Base-by-base conservation (phyloP, 2,888 invertebrate genomes). In the Toxonevra muliebris region DNA sequence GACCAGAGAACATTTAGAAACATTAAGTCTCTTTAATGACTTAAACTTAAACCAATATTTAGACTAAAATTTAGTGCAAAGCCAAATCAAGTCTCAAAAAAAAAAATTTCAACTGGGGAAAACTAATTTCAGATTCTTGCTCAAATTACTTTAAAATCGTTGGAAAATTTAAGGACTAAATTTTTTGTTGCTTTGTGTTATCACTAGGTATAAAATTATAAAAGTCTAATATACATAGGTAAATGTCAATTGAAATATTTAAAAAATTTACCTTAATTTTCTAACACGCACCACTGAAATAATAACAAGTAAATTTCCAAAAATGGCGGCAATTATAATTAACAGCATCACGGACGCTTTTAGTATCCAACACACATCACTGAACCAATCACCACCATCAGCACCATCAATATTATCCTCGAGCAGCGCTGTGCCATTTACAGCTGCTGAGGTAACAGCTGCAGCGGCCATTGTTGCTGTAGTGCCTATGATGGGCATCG, bases 221-320 rank as follows among this genome's bases (percentile, higher is more conserved):
- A 30, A 30, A 30, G 30, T 30, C 3, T 30, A 30, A n/a, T n/a
- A n/a, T n/a, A n/a, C n/a, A n/a, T n/a, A 30, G 30, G 30, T 2
- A 30, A 7, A 30, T 7, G 30, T 30, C 2, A 7, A 4, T 15
- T 41, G n/a, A 59, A 5, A 7, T 20, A 5, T 52, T n/a, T n/a
- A n/a, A 43, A 30, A 45, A 15, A 78, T 78, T 80, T 76, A 86
- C 75, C 90, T 85, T 74, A 90, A 80, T 82, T 90, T 90, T 76
- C 90, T 88, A 82, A 89, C 89, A 83, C 95, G 85, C 91, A 95
- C 91, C 79, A 94, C 93, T 77, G 91, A 91, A 50, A 95, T 92
- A 75, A 97, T 96, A 73, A 97, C 96, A 61, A 97, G 87, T 59
- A 95, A 86, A 83, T 97, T 97, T 57, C 97, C 97, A 76, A 96